These are phyloP conservation scores for Crenuchus spilurus DNA, from an alignment of 2,797 vertebrate species.

Conservation along the genomic window DNA sequence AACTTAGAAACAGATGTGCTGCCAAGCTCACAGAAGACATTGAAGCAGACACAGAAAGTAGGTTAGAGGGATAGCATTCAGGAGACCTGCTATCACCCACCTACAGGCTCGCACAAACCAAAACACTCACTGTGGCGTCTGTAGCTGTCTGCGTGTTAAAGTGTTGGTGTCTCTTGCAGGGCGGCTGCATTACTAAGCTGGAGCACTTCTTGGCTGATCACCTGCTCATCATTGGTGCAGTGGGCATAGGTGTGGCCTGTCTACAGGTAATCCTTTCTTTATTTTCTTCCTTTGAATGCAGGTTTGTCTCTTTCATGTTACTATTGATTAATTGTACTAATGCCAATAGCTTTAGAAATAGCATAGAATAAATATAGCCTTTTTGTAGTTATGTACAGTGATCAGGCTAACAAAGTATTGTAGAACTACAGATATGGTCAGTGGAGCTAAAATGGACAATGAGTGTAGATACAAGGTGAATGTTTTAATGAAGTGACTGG, in stretches of 20 bases:
- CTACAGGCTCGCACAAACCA: conserved; percentile 7
- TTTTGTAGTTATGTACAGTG: too few species aligned
- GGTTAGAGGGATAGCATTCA: background rate
- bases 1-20: background rate
- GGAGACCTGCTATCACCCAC: background rate
- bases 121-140: background rate
- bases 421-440: too few species aligned
- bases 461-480: too few species aligned
- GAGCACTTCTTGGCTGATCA: conserved; percentile 86
- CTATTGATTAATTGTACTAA: background rate
- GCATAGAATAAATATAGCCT: too few species aligned
- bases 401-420: too few species aligned
- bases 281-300: background rate
- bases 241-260: conserved; percentile 87
- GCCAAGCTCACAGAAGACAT: background rate
- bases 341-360: background rate
- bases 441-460: too few species aligned
- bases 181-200: conserved; percentile 86
- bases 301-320: background rate
- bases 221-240: conserved; percentile 84
- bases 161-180: conserved; percentile 67
- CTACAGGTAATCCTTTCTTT: conserved; percentile 76
- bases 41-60: background rate
- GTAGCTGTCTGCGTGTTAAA: background rate
- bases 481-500: too few species aligned